Evolutionary conservation across 2,113 vertebrate genomes (phyloP).

Genomic region (Rhinolophus ferrumequinum): DNA sequence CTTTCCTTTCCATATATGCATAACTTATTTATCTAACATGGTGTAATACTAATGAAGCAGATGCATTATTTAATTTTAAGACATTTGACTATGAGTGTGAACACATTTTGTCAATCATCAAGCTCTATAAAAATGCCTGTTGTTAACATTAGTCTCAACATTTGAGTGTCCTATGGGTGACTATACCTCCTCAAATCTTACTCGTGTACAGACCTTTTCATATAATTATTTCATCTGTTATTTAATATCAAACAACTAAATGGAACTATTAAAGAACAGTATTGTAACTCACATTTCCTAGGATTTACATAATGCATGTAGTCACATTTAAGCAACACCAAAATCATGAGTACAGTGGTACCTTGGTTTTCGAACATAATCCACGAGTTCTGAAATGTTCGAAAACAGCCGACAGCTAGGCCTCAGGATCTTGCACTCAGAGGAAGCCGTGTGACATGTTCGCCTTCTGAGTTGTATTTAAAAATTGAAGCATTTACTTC

Average conservation of each 20-base stretch:
- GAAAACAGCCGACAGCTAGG: no score
- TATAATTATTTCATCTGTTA: neutral
- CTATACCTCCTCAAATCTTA: neutral
- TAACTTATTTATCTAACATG: constrained; percentile 26
- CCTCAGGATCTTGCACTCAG: no score
- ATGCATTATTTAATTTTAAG: constrained; percentile 24
- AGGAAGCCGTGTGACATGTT: no score
- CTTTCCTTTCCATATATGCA: neutral
- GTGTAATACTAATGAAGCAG: neutral
- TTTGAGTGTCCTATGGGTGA: neutral
- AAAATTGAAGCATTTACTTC: no score
- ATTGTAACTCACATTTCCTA: neutral
- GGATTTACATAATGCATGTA: neutral
- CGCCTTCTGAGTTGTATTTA: no score
- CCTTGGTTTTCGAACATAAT: no score
- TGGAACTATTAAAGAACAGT: neutral
- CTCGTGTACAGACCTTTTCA: neutral
- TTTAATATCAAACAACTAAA: neutral
- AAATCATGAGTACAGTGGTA: neutral
- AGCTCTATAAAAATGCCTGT: neutral
- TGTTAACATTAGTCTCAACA: neutral
- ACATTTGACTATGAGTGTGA: neutral
- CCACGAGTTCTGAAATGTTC: no score
- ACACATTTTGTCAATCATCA: neutral
- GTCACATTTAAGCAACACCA: neutral